phyloP scores from a whole-genome alignment of 2,888 invertebrate species.

The Pyrrhia umbra region DNA sequence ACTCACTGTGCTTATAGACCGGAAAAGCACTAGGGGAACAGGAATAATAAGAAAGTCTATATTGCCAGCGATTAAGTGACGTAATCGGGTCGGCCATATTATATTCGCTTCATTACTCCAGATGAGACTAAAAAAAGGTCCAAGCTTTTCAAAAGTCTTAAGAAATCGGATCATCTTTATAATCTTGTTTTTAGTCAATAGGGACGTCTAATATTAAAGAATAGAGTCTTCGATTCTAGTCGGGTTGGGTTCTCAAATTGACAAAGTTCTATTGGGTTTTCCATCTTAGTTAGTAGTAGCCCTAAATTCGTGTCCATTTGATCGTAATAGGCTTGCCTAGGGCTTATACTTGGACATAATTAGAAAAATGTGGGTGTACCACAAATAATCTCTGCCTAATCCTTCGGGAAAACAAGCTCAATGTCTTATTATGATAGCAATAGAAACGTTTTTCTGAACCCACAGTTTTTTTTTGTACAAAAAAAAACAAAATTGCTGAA shows the following conservation, averaged over 20 bases:
- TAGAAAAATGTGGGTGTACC: too few relatives aligned
- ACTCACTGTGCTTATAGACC: conserved; percentile 3
- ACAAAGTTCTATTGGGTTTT: too few relatives aligned
- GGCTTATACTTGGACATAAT: too few relatives aligned
- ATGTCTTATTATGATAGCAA: too few relatives aligned
- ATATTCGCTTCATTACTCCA: conserved; percentile 25
- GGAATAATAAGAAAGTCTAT: conserved; percentile 5
- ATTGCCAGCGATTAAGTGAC: conserved; percentile 17
- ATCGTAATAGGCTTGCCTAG: too few relatives aligned
- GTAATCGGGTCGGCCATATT: conserved; percentile 27
- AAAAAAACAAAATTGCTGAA: neutral
- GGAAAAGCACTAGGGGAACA: conserved; percentile 12
- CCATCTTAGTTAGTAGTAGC: too few relatives aligned
- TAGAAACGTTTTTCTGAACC: neutral
- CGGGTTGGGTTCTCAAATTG: too few relatives aligned
- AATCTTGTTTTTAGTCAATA: neutral
- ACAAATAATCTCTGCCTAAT: too few relatives aligned
- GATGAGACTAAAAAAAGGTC: conserved; percentile 7
- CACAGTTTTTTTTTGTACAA: neutral
- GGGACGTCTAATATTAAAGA: neutral
- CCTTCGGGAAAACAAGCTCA: too few relatives aligned
- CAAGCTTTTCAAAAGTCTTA: conserved; percentile 4
- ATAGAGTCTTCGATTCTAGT: neutral
- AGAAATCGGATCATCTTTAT: neutral
- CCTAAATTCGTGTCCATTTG: too few relatives aligned